These are phyloP conservation scores for Dolichoris vasculosae DNA, from an alignment of 1,140 invertebrate species.

Conservation along the genomic window DNA sequence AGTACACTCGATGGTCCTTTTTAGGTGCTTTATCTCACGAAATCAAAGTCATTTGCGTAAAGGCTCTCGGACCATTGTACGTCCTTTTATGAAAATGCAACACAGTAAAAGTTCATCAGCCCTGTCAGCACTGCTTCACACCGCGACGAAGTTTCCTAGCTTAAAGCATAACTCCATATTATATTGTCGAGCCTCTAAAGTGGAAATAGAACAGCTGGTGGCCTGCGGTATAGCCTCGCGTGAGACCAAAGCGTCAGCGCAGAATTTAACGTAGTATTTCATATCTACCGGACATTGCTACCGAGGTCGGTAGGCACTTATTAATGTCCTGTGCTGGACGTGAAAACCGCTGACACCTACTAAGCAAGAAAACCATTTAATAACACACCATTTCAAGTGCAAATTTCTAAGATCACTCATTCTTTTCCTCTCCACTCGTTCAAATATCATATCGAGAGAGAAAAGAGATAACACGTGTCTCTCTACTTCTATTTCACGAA, in stretches of 20 bases:
- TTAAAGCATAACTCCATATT: not conserved
- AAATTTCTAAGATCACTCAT: conserved; percentile 51
- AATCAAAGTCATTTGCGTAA: conserved; percentile 35
- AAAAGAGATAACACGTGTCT: not conserved
- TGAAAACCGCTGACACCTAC: conserved; percentile 57
- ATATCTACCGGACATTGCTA: conserved; percentile 44
- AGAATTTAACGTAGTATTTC: conserved; percentile 60
- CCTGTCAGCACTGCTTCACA: not conserved
- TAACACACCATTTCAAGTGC: conserved; percentile 32
- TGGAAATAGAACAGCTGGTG: conserved; percentile 12
- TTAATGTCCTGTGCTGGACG: conserved; percentile 57
- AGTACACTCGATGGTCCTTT: not conserved
- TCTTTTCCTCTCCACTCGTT: not conserved
- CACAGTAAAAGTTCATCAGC: conserved; percentile 22
- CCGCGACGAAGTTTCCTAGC: not conserved
- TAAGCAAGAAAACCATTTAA: conserved; percentile 61
- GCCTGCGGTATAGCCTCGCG: not conserved
- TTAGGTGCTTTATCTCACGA: conserved; percentile 2
- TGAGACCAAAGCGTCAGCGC: conserved; percentile 53
- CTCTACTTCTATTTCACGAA: not conserved
- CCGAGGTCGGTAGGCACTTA: conserved; percentile 55
- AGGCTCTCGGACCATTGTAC: not conserved
- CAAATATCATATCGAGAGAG: conserved; percentile 24
- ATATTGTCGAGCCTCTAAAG: not conserved
- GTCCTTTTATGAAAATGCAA: not conserved